phyloP scores from a whole-genome alignment of 2,888 invertebrate genomes.

The Limnephilus auricula region DNA sequence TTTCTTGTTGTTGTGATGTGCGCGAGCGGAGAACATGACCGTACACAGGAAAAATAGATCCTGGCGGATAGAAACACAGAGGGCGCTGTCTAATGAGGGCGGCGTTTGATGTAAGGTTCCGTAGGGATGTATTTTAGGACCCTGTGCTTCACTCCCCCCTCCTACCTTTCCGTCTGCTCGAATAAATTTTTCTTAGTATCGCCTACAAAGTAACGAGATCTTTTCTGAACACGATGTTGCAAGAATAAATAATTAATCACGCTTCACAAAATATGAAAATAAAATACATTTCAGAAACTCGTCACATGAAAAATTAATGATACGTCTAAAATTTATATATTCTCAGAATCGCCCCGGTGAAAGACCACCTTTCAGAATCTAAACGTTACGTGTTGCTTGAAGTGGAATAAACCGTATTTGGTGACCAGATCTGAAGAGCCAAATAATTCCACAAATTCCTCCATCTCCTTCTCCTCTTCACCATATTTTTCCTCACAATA shows the following conservation, averaged over 20 bases:
- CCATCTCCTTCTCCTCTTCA: no score
- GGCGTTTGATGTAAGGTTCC: slow-evolving; percentile 41
- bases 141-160: not conserved
- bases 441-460: no score
- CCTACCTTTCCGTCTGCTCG: not conserved
- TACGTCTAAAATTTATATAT: not conserved
- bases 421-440: no score
- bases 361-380: no score
- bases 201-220: slow-evolving; percentile 12
- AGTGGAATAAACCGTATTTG: no score
- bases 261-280: not conserved
- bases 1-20: slow-evolving; percentile 62
- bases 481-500: no score
- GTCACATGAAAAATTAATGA: not conserved
- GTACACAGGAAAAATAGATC: slow-evolving; percentile 55
- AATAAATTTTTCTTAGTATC: not conserved
- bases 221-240: not conserved
- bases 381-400: no score
- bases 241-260: not conserved
- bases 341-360: no score
- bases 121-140: not conserved
- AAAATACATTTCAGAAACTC: not conserved
- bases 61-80: slow-evolving; percentile 21
- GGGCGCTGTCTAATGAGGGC: slow-evolving; percentile 44
- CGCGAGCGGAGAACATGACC: slow-evolving; percentile 18